These are phyloP conservation scores for Coccyzus lansbergi DNA, from an alignment of 2,797 vertebrate genomes.

Conservation along the genomic window DNA sequence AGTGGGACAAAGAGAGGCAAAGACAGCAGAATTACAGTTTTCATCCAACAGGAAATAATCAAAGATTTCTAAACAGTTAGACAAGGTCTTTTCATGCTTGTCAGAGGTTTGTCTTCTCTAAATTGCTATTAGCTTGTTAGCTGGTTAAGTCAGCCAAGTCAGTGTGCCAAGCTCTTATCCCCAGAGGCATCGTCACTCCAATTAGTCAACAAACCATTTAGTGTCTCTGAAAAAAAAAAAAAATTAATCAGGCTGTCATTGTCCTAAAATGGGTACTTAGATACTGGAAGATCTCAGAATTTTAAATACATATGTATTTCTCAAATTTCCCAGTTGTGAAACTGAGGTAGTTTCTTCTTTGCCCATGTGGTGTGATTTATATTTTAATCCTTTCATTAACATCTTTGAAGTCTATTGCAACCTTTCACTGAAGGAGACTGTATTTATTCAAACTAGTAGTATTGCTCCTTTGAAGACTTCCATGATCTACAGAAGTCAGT, in stretches of 20 bases:
- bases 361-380: background rate
- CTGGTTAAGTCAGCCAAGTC: conserved; percentile 60
- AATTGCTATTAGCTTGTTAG: conserved; percentile 47
- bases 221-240: background rate
- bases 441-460: background rate
- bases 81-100: conserved; percentile 36
- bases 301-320: background rate
- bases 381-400: conserved; percentile 7
- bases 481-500: background rate
- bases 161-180: conserved; percentile 43
- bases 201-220: conserved; percentile 38
- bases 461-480: background rate
- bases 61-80: conserved; percentile 40
- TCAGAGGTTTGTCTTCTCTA: conserved; percentile 19
- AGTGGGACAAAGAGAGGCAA: background rate
- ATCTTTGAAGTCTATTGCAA: background rate
- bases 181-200: conserved; percentile 26
- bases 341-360: background rate
- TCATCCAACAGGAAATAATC: background rate
- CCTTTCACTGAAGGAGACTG: background rate
- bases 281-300: background rate
- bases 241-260: background rate
- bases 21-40: background rate
- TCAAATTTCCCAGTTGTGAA: background rate
- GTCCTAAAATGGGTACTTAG: background rate